These are phyloP conservation scores for Guaruba guarouba DNA, from an alignment of 2,113 vertebrate species.

Conservation along the genomic window DNA sequence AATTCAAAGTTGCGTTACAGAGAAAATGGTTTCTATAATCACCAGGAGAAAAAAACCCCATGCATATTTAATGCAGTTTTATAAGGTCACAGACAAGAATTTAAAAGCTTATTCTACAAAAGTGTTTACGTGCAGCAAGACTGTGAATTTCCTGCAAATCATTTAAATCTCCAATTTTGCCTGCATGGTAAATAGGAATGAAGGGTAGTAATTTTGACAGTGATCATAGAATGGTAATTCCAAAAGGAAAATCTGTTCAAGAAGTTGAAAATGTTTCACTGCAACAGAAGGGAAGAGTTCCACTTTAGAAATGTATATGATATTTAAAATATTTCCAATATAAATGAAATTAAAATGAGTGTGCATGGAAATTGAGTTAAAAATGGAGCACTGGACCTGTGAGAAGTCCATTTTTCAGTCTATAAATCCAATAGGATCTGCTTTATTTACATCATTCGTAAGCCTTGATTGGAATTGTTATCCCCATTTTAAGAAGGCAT, in stretches of 20 bases:
- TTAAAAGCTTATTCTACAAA: background rate
- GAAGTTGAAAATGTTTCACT: background rate
- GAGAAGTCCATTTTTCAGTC: background rate
- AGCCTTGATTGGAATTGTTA: background rate
- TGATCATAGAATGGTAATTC: background rate
- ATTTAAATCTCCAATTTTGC: background rate
- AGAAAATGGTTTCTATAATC: background rate
- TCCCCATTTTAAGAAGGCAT: background rate
- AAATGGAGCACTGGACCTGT: background rate
- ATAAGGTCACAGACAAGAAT: background rate
- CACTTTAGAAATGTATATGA: background rate
- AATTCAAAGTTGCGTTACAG: background rate
- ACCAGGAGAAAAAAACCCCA: background rate
- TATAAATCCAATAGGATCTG: background rate
- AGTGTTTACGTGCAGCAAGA: background rate
- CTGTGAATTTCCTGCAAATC: background rate
- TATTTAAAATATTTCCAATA: background rate
- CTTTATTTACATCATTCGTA: background rate
- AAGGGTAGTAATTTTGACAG: background rate
- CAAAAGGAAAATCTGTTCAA: background rate
- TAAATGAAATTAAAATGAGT: background rate
- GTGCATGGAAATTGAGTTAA: background rate
- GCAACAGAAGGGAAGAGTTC: background rate
- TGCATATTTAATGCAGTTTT: background rate
- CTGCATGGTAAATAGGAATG: background rate